Base-by-base conservation (phyloP, 2,113 vertebrate genomes). In the Lates calcarifer region DNA sequence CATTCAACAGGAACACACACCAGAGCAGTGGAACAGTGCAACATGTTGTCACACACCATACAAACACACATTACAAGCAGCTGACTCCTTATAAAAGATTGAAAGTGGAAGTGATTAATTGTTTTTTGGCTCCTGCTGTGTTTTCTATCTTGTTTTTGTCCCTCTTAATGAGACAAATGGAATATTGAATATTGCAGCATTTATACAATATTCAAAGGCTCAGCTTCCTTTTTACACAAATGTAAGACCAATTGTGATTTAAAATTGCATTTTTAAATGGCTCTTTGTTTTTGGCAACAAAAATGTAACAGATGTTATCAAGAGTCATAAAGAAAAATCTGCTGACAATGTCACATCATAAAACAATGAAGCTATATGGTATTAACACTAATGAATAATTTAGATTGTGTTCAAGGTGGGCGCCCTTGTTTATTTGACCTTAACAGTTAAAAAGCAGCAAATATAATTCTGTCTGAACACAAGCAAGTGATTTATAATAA, bases 181-280 rank as follows among this genome's bases (percentile, higher is more conserved):
- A 60, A 35, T 26, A n/a, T 47, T 45, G 26, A n/a, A 61, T 18
- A n/a, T n/a, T n/a, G 47, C n/a, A 31, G 41, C 24, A 20, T 71
- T 51, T 24, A 71, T 53, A 26, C 26, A 49, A 69, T 58, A 64
- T 70, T 65, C 33, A 65, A 65, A 79, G 11, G 24, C 9, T 47
- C 29, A 56, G n/a, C 2, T 51, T 58, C 6, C 18, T 9, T 56
- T 76, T 51, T 24, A 49, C 53, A 53, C 41, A 47, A 56, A 69
- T 18, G 11, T n/a, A 26, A 29, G 3, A 65, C 35, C 12, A 20
- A 49, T 33, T 22, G 6, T 11, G 2, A 57, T 63, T 43, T 11
- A 74, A 7, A 20, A 1, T 12, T 51, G 31, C 10, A 12, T 31
- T 57, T 22, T 63, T 0, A 6, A n/a, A n/a, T n/a, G n/a, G n/a